These are phyloP conservation scores for Amphiprion percula DNA, from an alignment of 2,113 vertebrate genomes.

Conservation along the genomic window DNA sequence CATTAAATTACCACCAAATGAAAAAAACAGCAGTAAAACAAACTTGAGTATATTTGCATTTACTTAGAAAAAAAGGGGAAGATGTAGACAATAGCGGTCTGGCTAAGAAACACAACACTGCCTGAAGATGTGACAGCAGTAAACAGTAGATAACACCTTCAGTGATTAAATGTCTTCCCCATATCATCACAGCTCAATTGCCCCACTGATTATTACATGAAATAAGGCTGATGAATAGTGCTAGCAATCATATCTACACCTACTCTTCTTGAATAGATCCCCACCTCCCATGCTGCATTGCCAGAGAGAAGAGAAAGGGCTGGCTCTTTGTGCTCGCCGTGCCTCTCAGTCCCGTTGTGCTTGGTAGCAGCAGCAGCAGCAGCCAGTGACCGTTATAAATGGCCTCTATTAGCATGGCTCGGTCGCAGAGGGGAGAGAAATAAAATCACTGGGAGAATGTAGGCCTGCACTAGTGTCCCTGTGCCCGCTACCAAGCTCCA, in stretches of 20 bases:
- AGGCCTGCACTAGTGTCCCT: conserved; percentile 71
- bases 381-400: conserved; percentile 84
- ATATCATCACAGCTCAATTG: conserved; percentile 61
- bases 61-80: conserved; percentile 6
- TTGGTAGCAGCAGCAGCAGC: conserved; percentile 69
- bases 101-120: conserved; percentile 21
- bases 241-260: conserved; percentile 54
- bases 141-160: conserved; percentile 62
- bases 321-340: conserved; percentile 67
- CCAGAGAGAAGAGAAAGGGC: conserved; percentile 56
- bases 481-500: conserved; percentile 65
- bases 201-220: conserved; percentile 63
- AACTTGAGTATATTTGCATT: conserved; percentile 49
- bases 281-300: conserved; percentile 71
- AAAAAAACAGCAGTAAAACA: conserved; percentile 53
- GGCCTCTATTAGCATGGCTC: conserved; percentile 84
- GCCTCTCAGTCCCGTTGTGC: conserved; percentile 68
- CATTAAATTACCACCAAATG: conserved; percentile 54
- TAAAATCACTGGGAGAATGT: conserved; percentile 83
- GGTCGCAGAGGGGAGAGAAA: conserved; percentile 80
- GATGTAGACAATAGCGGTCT: conserved; percentile 40
- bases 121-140: conserved; percentile 42
- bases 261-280: conserved; percentile 56
- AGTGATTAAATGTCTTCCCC: conserved; percentile 55
- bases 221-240: conserved; percentile 63